A percentile compares a stretch with the other conserved stretches of the same genome.
Conservation (phyloP, 2,888 invertebrate species). For the Drosophila sordidapex region DNA sequence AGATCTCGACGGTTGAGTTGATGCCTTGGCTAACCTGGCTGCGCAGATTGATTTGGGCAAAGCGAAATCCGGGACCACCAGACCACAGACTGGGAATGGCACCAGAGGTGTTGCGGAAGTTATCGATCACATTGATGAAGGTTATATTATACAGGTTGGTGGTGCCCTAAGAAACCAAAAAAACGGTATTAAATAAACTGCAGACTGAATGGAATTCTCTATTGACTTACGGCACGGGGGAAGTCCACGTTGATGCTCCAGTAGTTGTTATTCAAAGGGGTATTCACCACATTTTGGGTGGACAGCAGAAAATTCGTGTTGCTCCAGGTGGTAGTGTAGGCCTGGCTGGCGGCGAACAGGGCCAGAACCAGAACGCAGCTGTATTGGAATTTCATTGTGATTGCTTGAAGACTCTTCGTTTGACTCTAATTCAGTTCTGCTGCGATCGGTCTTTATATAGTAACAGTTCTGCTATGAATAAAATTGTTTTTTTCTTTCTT, state of each 20-base stretch:
- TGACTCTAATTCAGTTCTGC: conserved; percentile 8
- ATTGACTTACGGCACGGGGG: conserved; percentile 58
- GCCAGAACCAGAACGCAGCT: conserved; percentile 62
- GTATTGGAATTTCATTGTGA: conserved; percentile 60
- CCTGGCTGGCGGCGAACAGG: conserved; percentile 57
- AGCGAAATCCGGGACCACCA: conserved; percentile 67
- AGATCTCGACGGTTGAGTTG: conserved; percentile 72
- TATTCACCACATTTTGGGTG: too few relatives aligned
- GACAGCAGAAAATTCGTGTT: conserved; percentile 42
- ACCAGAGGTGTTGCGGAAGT: conserved; percentile 73
- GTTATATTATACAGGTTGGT: conserved; percentile 50
- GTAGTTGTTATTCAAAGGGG: conserved; percentile 28
- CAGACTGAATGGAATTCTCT: neutral
- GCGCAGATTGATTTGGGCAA: conserved; percentile 56
- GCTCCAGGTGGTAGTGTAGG: conserved; percentile 64
- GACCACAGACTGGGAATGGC: conserved; percentile 57
- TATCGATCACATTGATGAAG: conserved; percentile 63
- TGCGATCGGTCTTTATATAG: conserved; percentile 42
- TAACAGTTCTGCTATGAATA: conserved; percentile 19
- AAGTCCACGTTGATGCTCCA: conserved; percentile 51
- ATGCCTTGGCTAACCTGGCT: conserved; percentile 57
- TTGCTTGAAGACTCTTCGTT: conserved; percentile 23
- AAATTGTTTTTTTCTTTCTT: conserved; percentile 7
- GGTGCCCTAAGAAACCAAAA: conserved; percentile 46
- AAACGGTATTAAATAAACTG: neutral